Conservation (phyloP, 2,797 vertebrate genomes). For the Mallotus villosus region DNA sequence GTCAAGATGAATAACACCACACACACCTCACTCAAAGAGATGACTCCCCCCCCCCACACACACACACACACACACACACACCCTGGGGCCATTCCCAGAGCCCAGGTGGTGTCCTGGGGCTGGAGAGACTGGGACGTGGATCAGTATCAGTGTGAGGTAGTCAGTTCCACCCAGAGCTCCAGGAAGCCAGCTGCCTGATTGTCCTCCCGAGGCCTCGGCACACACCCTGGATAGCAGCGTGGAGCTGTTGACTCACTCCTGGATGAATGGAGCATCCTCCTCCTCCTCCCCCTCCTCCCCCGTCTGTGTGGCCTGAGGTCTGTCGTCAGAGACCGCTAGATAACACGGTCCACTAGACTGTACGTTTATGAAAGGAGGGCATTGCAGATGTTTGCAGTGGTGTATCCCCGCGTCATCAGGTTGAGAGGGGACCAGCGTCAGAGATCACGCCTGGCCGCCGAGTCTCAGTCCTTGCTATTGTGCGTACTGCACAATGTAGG, state of each 20-base stretch:
- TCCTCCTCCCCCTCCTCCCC: not conserved
- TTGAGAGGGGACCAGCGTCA: not conserved
- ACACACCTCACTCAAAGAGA: constrained; percentile 1
- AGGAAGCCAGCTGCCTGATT: constrained; percentile 39
- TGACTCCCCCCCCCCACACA: not conserved
- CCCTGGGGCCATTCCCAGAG: constrained; percentile 21
- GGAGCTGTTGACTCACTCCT: constrained; percentile 16
- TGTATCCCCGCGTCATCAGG: no score
- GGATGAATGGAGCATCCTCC: not conserved
- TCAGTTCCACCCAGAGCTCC: constrained; percentile 51
- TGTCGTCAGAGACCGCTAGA: not conserved
- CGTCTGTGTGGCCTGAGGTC: not conserved
- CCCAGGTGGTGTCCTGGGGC: constrained; percentile 11
- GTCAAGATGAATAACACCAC: constrained; percentile 25
- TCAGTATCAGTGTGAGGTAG: constrained; percentile 23
- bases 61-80: constrained; percentile 23
- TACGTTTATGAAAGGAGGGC: no score
- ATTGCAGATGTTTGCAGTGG: not conserved
- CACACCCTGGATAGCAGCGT: constrained; percentile 26
- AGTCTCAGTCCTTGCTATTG: not conserved
- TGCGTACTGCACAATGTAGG: no score
- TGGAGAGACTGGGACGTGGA: not conserved
- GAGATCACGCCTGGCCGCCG: not conserved
- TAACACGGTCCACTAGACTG: no score
- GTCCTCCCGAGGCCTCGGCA: constrained; percentile 40